Percentiles rank a stretch among this genome's conserved stretches.
These are phyloP conservation scores for Leguminivora glycinivorella DNA, from an alignment of 1,140 invertebrate genomes.

Conservation along the genomic window DNA sequence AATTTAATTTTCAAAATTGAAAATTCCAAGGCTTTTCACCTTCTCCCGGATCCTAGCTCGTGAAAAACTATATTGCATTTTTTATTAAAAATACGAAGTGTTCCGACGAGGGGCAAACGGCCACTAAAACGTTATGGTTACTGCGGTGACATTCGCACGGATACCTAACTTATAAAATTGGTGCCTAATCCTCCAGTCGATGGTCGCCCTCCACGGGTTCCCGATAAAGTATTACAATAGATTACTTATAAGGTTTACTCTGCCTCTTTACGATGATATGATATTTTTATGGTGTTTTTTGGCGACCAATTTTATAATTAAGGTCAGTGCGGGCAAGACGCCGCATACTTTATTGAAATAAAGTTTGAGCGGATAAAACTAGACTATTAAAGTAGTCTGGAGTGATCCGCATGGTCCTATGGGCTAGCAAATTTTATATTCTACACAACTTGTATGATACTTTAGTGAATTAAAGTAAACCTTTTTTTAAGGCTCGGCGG, in stretches of 20 bases:
- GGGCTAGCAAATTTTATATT: no score
- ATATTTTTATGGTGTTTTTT: constrained; percentile 41
- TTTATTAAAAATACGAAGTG: constrained; percentile 75
- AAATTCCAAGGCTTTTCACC: constrained; percentile 58
- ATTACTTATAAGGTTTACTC: constrained; percentile 53
- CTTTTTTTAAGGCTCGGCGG: no score
- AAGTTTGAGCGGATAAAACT: no score
- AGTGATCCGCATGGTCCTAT: no score
- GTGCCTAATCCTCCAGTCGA: constrained; percentile 54
- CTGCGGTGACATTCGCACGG: constrained; percentile 72
- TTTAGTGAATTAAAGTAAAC: no score
- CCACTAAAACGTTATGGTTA: constrained; percentile 76
- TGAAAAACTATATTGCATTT: constrained; percentile 74
- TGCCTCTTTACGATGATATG: constrained; percentile 34
- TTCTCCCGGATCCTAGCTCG: constrained; percentile 46
- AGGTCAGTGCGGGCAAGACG: no score
- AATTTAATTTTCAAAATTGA: constrained; percentile 70
- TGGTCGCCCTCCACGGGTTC: constrained; percentile 47
- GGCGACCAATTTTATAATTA: background rate
- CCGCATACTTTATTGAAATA: no score
- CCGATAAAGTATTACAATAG: constrained; percentile 58
- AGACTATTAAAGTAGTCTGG: no score
- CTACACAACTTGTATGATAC: no score
- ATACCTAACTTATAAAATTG: constrained; percentile 76
- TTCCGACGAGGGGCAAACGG: constrained; percentile 70